Conservation (phyloP, 2,113 vertebrate genomes). For the Emydura subglobosa region DNA sequence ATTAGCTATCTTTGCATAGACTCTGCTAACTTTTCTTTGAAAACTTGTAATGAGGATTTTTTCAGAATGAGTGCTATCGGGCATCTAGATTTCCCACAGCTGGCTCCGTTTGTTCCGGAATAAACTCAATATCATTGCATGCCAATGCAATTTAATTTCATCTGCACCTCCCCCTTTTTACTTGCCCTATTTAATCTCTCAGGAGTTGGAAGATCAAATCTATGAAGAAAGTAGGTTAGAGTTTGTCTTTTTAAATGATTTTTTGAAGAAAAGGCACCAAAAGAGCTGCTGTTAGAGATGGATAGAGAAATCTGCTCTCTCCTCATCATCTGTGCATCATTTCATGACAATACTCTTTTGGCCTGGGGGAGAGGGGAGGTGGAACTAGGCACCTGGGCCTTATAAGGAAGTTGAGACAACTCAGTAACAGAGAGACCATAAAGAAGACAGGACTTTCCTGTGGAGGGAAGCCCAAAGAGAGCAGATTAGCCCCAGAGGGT, state of each 20-base stretch:
- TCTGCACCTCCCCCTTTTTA: background rate
- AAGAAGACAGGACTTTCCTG: background rate
- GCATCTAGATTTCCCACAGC: background rate
- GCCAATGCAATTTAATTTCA: background rate
- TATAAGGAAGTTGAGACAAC: background rate
- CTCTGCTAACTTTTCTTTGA: background rate
- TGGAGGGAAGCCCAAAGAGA: background rate
- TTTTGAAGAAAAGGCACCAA: background rate
- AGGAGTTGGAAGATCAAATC: background rate
- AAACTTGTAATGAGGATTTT: background rate
- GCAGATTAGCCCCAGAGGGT: background rate
- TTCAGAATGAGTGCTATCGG: background rate
- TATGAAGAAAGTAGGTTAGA: background rate
- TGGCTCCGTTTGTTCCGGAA: background rate
- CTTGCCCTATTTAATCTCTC: background rate
- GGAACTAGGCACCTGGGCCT: background rate
- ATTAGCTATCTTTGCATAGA: background rate
- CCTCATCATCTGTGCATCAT: background rate
- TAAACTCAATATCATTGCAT: background rate
- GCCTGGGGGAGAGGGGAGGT: background rate
- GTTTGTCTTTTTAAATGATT: background rate
- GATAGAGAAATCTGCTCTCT: background rate
- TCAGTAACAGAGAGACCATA: background rate
- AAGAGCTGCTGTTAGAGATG: background rate
- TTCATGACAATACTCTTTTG: background rate